Evolutionary conservation across 1,140 invertebrate species (phyloP).

Genomic region (Amphibalanus amphitrite): DNA sequence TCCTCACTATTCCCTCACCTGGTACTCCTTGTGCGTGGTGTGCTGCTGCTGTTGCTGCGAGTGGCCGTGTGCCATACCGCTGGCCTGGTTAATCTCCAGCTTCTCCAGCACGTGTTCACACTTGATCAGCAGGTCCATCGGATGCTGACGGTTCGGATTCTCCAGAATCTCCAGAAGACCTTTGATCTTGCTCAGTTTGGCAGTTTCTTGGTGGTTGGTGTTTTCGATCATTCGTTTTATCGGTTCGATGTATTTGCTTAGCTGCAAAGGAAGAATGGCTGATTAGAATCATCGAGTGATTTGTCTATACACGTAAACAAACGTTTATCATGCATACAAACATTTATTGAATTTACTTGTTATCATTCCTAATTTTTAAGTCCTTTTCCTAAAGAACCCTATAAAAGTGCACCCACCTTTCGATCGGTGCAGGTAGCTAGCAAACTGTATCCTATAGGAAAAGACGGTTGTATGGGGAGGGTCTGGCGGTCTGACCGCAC

Average conservation of each 20-base stretch:
- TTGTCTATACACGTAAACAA: too few species aligned
- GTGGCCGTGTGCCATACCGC: neutral
- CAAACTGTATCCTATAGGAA: too few species aligned
- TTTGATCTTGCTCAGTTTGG: neutral
- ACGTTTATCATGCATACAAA: too few species aligned
- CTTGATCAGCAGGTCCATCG: neutral
- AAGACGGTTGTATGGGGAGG: too few species aligned
- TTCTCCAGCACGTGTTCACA: slow-evolving; percentile 1
- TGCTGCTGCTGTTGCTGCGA: neutral
- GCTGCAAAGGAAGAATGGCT: too few species aligned
- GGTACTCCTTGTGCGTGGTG: slow-evolving; percentile 3
- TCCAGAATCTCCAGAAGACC: neutral
- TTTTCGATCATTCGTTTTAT: neutral
- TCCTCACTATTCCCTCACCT: neutral
- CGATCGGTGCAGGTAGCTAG: too few species aligned
- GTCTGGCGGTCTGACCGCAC: too few species aligned
- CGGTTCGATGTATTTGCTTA: neutral
- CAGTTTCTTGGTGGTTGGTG: neutral
- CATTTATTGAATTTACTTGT: too few species aligned
- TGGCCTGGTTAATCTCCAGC: neutral
- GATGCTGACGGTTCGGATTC: neutral
- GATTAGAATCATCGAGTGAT: too few species aligned
- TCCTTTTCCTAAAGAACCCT: too few species aligned
- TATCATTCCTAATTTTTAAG: too few species aligned
- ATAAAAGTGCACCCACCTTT: too few species aligned